Evolutionary conservation across 1,140 invertebrate genomes (phyloP).

Genomic region (Zaprionus lachaisei): DNA sequence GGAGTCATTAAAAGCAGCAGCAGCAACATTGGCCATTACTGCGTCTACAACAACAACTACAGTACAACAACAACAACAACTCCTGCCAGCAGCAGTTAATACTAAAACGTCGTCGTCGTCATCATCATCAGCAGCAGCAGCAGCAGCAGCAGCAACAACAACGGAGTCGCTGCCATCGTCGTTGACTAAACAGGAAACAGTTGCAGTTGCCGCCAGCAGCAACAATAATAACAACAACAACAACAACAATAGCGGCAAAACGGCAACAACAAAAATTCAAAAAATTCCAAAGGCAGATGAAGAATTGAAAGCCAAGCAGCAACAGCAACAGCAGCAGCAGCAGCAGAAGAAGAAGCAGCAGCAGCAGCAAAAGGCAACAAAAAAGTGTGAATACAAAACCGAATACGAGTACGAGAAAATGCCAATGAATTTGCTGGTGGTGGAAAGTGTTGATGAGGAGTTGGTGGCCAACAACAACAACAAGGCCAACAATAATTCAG

Average conservation of each 20-base stretch:
- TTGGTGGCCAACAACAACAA: constrained; percentile 9
- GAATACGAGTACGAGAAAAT: constrained; percentile 71
- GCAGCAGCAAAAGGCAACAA: constrained; percentile 54
- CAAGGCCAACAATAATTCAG: constrained; percentile 33
- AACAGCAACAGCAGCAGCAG: neutral
- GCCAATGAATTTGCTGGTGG: constrained; percentile 76
- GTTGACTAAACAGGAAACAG: constrained; percentile 78
- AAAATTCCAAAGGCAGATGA: constrained; percentile 80
- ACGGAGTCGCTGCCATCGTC: constrained; percentile 11
- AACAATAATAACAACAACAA: constrained; percentile 20
- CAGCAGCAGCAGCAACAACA: constrained; percentile 7
- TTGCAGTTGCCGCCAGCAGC: constrained; percentile 69
- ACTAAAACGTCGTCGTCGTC: constrained; percentile 42
- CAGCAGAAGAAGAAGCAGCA: constrained; percentile 1
- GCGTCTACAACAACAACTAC: constrained; percentile 42
- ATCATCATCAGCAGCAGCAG: neutral
- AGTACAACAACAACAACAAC: constrained; percentile 52
- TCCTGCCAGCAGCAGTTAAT: constrained; percentile 48
- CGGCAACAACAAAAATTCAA: constrained; percentile 68
- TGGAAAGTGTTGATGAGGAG: constrained; percentile 65
- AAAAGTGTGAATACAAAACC: constrained; percentile 58
- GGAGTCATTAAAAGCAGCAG: constrained; percentile 72
- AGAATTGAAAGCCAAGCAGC: constrained; percentile 72
- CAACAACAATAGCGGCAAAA: constrained; percentile 23
- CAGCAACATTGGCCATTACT: constrained; percentile 37